Evolutionary conservation across 92 coral and sea anemone genomes (phyloP).

Genomic region (Micromussa lordhowensis): DNA sequence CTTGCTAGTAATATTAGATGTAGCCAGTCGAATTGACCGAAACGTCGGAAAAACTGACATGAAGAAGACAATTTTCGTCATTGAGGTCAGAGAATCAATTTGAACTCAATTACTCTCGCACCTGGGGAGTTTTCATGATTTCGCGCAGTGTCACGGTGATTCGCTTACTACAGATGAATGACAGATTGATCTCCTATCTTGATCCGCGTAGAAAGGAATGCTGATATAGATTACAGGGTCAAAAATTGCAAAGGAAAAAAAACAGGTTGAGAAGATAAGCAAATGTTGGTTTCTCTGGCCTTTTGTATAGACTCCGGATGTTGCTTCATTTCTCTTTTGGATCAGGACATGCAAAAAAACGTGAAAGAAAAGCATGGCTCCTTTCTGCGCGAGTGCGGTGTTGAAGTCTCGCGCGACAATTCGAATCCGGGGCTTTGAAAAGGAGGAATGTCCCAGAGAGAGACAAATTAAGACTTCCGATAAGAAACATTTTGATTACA

Average conservation of each 20-base stretch:
- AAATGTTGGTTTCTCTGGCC: slow-evolving; percentile 3
- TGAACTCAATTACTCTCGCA: background rate
- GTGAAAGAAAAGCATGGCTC: background rate
- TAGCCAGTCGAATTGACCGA: background rate
- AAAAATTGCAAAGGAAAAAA: background rate
- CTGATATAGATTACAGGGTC: background rate
- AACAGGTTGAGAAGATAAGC: background rate
- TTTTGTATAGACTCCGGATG: background rate
- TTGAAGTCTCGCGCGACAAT: too few species aligned
- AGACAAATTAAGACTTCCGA: too few species aligned
- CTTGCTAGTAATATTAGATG: too few species aligned
- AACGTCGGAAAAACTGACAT: background rate
- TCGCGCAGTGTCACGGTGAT: background rate
- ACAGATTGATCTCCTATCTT: background rate
- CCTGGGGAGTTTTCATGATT: background rate
- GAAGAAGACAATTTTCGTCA: background rate
- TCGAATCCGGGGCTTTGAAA: too few species aligned
- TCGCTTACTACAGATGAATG: background rate
- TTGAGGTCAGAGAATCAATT: background rate
- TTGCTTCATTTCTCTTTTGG: background rate
- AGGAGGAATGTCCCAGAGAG: too few species aligned
- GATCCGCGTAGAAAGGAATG: slow-evolving; percentile 3
- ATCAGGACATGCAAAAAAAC: background rate
- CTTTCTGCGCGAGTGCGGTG: too few species aligned
- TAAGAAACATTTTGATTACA: too few species aligned